Evolutionary conservation across 2,888 invertebrate genomes (phyloP), one percentile per base, ranked within the genome.

Genomic region (Drosophila crucigera): DNA sequence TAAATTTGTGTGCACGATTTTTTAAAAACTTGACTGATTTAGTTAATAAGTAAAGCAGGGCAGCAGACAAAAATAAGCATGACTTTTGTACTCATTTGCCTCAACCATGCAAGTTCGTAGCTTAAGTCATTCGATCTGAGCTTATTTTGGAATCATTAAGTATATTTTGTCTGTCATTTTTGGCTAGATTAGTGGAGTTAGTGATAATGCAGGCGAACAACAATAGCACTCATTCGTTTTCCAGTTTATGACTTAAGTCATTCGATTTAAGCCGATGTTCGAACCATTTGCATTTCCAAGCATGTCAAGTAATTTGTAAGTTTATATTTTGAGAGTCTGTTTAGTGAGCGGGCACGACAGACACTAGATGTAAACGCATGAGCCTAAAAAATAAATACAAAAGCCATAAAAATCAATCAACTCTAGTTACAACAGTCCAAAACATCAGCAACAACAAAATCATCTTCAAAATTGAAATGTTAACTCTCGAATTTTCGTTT

Each of bases 281-380:
- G 9, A 54, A 30, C 16, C 64, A 80, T 74, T 73, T 72, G 73
- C 68, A 68, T 47, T 56, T 68, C 35, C 11, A 59, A 84, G 64
- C 64, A 78, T 89, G 89, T 86, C 89, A 76, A 81, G 78, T 68
- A 37, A 89, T 83, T 78, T 78, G 74, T 81, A 70, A 63, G 81
- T 80, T 81, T 89, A 75, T 73, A 83, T 90, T 89, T 90, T 62
- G 49, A 80, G 78, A 69, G 84, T 63, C 61, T 33, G 80, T 61
- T 59, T 64, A 63, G 63, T 72, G 55, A 73, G 22, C 54, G 47
- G 30, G 5, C n/a, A 53, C 55, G 41, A 59, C 64, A 52, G 37
- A 19, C 43, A 50, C 37, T 16, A 67, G 28, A 39, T 41, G 49
- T 49, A 47, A 68, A 60, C 14, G 41, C 33, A 67, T 56, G 22